phyloP scores from a whole-genome alignment of 2,113 vertebrate species.

The Eublepharis macularius region DNA sequence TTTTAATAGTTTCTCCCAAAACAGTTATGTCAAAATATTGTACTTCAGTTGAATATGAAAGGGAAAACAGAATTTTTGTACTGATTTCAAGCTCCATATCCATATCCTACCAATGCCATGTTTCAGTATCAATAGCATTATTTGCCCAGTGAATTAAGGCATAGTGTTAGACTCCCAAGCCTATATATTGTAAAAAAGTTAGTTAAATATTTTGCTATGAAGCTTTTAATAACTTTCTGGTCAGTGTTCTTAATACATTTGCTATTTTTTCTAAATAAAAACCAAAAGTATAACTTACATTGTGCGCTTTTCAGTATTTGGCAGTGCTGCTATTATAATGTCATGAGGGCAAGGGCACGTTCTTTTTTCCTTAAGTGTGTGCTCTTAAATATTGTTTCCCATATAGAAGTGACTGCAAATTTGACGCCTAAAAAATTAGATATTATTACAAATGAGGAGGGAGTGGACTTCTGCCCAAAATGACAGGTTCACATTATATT shows the following conservation, averaged over 20 bases:
- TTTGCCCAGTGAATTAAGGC: conserved; percentile 56
- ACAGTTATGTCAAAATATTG: conserved; percentile 52
- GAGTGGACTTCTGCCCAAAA: neutral
- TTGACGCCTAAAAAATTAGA: neutral
- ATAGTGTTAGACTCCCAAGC: conserved; percentile 68
- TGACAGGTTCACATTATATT: too few species aligned
- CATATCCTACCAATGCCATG: conserved; percentile 7
- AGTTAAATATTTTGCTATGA: conserved; percentile 78
- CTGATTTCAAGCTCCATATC: conserved; percentile 8
- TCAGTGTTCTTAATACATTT: conserved; percentile 74
- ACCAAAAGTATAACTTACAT: conserved; percentile 66
- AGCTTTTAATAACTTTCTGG: conserved; percentile 77
- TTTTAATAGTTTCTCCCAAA: conserved; percentile 61
- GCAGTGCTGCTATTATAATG: neutral
- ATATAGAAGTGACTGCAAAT: neutral
- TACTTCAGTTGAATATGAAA: conserved; percentile 32
- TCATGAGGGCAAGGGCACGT: neutral
- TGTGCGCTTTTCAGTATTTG: neutral
- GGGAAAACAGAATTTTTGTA: conserved; percentile 37
- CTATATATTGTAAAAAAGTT: conserved; percentile 72
- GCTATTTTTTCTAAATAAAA: conserved; percentile 72
- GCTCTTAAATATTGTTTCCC: neutral
- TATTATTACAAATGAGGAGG: too few species aligned
- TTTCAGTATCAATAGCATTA: conserved; percentile 50
- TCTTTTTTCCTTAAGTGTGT: neutral